phyloP scores from a whole-genome alignment of 2,888 invertebrate genomes.

The Dynastes tityus region DNA sequence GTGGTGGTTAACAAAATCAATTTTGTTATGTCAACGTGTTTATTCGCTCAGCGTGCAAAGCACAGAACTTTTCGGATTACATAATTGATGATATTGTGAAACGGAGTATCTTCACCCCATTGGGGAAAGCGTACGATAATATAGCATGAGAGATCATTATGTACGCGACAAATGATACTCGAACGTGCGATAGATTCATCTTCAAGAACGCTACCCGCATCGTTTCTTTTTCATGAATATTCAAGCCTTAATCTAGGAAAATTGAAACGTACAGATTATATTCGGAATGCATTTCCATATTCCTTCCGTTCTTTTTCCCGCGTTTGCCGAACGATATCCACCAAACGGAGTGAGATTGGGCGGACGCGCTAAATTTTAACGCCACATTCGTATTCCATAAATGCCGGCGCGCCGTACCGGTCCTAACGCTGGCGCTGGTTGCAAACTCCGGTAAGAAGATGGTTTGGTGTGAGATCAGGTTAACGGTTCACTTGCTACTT shows the following conservation, averaged over 20 bases:
- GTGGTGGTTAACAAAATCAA: too few relatives aligned
- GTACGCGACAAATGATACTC: not conserved
- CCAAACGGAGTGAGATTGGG: not conserved
- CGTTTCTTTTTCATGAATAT: slow-evolving; percentile 15
- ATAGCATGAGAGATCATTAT: not conserved
- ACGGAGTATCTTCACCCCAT: not conserved
- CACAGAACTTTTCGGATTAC: not conserved
- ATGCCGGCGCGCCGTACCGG: not conserved
- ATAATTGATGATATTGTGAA: not conserved
- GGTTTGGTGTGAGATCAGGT: slow-evolving; percentile 19
- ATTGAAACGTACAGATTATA: slow-evolving; percentile 41
- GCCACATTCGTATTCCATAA: slow-evolving; percentile 21
- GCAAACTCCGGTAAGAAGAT: slow-evolving; percentile 16
- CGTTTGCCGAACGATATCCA: not conserved
- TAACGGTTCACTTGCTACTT: slow-evolving; percentile 24
- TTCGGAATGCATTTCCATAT: slow-evolving; percentile 36
- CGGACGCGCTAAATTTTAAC: slow-evolving; percentile 10
- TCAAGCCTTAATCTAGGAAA: slow-evolving; percentile 39
- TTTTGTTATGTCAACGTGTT: too few relatives aligned
- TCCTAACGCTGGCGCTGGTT: not conserved
- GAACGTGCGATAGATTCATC: slow-evolving; percentile 6
- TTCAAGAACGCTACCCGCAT: not conserved
- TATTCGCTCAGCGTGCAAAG: too few relatives aligned
- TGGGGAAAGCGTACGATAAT: not conserved
- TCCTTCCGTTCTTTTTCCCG: slow-evolving; percentile 9